Evolutionary conservation across 2,797 vertebrate genomes (phyloP).

Genomic region (Pteropus rufus): DNA sequence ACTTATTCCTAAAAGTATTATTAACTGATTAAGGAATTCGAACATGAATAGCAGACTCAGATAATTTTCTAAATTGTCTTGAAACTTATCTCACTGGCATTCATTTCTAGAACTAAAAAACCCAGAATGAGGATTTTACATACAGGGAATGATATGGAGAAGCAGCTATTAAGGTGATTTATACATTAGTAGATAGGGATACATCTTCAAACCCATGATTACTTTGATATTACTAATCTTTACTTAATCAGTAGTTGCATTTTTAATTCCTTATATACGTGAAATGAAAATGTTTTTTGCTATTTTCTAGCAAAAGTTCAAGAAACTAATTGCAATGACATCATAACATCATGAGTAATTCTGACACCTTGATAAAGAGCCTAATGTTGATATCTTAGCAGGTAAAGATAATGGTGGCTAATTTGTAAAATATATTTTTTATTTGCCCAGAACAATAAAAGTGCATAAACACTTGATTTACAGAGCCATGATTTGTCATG

Average conservation of each 20-base stretch:
- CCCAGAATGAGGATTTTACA: neutral
- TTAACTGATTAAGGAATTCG: conserved; percentile 54
- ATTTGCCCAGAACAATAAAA: neutral
- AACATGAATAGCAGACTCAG: conserved; percentile 23
- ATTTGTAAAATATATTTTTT: conserved; percentile 9
- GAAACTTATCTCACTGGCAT: conserved; percentile 15
- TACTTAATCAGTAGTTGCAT: neutral
- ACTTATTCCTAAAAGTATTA: conserved; percentile 25
- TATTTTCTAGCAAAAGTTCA: neutral
- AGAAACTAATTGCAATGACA: neutral
- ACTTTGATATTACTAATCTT: neutral
- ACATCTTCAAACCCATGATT: neutral
- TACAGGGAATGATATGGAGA: neutral
- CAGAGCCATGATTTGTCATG: neutral
- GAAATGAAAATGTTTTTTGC: neutral
- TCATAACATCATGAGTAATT: neutral
- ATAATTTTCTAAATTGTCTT: neutral
- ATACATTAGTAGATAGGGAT: neutral
- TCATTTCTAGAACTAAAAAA: neutral
- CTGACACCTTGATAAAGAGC: neutral
- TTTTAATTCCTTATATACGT: neutral
- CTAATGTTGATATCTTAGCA: neutral
- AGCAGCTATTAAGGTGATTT: neutral
- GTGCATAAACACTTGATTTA: neutral
- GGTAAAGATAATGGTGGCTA: neutral